These are phyloP conservation scores for Mus spicilegus DNA, from an alignment of 2,113 vertebrate genomes.

Conservation along the genomic window DNA sequence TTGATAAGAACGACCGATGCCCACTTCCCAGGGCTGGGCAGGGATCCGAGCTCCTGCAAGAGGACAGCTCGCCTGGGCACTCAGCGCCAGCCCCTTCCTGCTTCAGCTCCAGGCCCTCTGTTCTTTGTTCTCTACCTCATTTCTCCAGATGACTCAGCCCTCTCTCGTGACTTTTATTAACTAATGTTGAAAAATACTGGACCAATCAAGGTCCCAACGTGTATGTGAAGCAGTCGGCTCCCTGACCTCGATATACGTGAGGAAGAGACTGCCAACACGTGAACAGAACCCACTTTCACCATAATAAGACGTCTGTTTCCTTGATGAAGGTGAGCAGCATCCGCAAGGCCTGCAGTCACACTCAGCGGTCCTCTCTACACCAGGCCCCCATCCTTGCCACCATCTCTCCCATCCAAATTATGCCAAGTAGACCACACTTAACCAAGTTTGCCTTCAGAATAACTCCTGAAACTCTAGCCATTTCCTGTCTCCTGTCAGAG, in stretches of 20 bases:
- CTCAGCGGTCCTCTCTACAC: not conserved
- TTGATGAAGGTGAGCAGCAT: not conserved
- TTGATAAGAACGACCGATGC: constrained; percentile 35
- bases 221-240: not conserved
- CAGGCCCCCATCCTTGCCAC: not conserved
- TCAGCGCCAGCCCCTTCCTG: constrained; percentile 51
- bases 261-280: not conserved
- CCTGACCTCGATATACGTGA: not conserved
- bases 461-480: not conserved
- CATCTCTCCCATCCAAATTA: not conserved
- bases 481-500: not conserved
- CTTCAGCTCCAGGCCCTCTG: constrained; percentile 10
- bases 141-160: constrained; percentile 64
- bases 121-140: constrained; percentile 61
- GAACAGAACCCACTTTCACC: not conserved
- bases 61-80: constrained; percentile 43
- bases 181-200: constrained; percentile 57
- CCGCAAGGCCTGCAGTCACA: not conserved
- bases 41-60: constrained; percentile 33
- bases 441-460: not conserved
- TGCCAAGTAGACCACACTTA: not conserved
- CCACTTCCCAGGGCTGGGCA: constrained; percentile 4
- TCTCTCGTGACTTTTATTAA: constrained; percentile 59
- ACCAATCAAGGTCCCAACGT: constrained; percentile 33
- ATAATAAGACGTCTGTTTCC: not conserved